Evolutionary conservation across 2,888 invertebrate genomes (phyloP), one percentile per base, ranked within the genome.

Genomic region (Pandemis heparana): DNA sequence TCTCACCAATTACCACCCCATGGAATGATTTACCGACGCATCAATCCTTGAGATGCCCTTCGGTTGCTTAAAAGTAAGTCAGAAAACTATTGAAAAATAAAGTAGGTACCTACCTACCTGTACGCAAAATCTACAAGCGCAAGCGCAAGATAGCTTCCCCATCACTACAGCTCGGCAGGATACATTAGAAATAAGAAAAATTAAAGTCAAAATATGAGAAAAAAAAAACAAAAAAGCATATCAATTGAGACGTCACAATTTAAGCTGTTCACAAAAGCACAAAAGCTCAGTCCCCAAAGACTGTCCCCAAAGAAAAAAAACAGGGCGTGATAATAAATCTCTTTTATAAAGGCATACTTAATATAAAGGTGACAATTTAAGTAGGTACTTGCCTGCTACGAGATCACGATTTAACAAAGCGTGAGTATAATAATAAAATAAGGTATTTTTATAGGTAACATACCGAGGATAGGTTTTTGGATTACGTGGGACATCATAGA

Each of bases 291-390:
- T 43, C 65, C 46, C 61, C 46, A 32, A 32, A 32, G 23, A 32
- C 23, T 32, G 23, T 48, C n/a, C 43, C n/a, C 38, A 60, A 60
- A 68, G 59, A 59, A 43, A 68, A 73, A 64, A 68, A 71, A 62
- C 69, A 61, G 69, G 72, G 69, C 74, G 66, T 70, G 66, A 66
- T 66, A 71, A 75, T 77, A 75, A 77, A 77, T 77, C 75, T 77
- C 71, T 60, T 75, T 77, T 75, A 71, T 74, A 70, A 67, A 77
- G 75, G 75, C 74, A 43, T 43, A 43, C 43, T 43, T 43, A 12
- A 43, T 43, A 43, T 43, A 43, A 67, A 77, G 75, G 75, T 75
- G 77, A 77, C 77, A 75, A 77, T 75, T 77, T 77, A 77, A 77
- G 75, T 77, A 77, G 75, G 75, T 74, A 76, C 70, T 63, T 73